Evolutionary conservation across 1,140 invertebrate species (phyloP), one percentile per base, ranked within the genome.

Genomic region (Babylonia areolata): DNA sequence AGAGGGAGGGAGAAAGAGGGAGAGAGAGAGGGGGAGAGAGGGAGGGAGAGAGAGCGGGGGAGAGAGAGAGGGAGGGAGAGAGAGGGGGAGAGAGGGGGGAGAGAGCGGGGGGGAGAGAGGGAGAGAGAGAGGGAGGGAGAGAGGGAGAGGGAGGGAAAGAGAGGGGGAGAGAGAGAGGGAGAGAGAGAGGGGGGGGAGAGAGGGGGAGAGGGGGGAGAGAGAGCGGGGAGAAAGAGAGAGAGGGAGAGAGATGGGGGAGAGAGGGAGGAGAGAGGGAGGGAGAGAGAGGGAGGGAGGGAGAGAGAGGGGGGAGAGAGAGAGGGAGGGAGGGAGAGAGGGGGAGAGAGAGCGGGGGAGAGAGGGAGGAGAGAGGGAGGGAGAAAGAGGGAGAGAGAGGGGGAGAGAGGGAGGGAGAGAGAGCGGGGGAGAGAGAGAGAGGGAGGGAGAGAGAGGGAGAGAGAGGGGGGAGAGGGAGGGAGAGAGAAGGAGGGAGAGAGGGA

Each of bases 121-220:
- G n/a, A n/a, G 31, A 73, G n/a, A 35, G 71, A 35, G n/a, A 73
- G 31, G 31, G 6, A 73, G 0, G 9, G 31, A 35, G 9, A 73
- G 71, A 35, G 71, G 15, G n/a, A 35, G 31, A 35, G 31, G 35
- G 5, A 9, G 71, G 11, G 71, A 73, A 31, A 73, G 71, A 73
- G 71, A 73, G 71, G 35, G n/a, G n/a, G n/a, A n/a, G 71, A 73
- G 71, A 73, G 71, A 73, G 31, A 31, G 31, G 6, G 71, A 73
- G 31, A 73, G 71, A 35, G 31, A 33, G n/a, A 35, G 31, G 20
- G 5, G 20, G 35, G 71, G 9, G 31, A 31, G n/a, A 73, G 71
- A 73, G n/a, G 35, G 71, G 35, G 71, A 33, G 71, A 6, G 28
- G 64, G 28, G 64, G 9, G n/a, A 69, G 64, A 69, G 64, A 73